A percentile compares a stretch with the other conserved stretches of the same genome.
Conservation (phyloP, 1,140 invertebrate genomes). For the Lordiphosa clarofinis region DNA sequence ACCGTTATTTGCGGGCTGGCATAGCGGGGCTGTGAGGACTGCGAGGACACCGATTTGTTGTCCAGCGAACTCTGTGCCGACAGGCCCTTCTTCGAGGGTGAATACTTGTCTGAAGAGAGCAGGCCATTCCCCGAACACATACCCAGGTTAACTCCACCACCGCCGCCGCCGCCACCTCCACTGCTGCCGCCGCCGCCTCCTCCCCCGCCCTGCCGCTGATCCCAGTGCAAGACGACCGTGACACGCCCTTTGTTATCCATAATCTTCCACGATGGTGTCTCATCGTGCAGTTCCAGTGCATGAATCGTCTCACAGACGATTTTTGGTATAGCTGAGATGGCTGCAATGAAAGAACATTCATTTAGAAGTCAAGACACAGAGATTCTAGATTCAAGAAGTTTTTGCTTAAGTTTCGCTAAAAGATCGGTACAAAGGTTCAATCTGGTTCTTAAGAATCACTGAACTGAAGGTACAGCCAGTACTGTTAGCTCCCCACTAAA, state of each 20-base stretch:
- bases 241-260: conserved; percentile 97
- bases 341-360: conserved; percentile 81
- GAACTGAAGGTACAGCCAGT: no score
- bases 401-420: background rate
- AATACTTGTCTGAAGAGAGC: conserved; percentile 86
- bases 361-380: background rate
- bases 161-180: conserved; percentile 81
- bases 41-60: conserved; percentile 82
- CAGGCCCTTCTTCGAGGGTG: conserved; percentile 81
- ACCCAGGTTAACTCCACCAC: conserved; percentile 54
- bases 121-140: conserved; percentile 83
- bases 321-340: conserved; percentile 95
- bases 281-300: conserved; percentile 95
- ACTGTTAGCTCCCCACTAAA: no score
- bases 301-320: conserved; percentile 98
- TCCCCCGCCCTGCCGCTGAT: conserved; percentile 86
- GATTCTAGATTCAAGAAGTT: no score
- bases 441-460: no score
- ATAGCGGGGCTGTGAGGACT: conserved; percentile 82
- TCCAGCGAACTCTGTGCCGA: conserved; percentile 87
- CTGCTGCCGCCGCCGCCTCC: conserved; percentile 81
- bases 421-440: background rate
- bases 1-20: conserved; percentile 92
- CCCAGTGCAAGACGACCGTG: conserved; percentile 95
- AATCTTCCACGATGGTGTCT: conserved; percentile 97